Percentiles rank a stretch among this genome's conserved stretches.
Evolutionary conservation across 2,797 vertebrate genomes (phyloP).

Genomic region (Nasua narica): DNA sequence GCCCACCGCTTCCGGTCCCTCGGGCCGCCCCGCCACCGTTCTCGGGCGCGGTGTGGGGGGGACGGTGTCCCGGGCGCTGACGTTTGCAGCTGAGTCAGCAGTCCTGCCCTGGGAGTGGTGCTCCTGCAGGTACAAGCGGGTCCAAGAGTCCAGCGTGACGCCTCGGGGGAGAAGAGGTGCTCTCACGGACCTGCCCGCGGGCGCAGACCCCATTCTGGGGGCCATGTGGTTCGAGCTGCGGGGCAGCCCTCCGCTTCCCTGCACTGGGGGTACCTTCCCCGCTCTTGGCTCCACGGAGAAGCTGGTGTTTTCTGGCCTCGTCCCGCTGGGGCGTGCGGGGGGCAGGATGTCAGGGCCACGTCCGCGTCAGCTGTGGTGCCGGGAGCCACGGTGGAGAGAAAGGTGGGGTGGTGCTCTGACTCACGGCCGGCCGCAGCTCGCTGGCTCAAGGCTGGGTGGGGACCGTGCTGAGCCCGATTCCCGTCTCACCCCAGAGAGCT

Average conservation of each 20-base stretch:
- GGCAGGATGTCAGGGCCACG: not conserved
- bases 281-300: not conserved
- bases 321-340: constrained; percentile 35
- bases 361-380: not conserved
- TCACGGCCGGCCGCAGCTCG: not conserved
- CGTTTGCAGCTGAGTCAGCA: constrained; percentile 24
- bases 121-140: not conserved
- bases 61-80: not conserved
- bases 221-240: not conserved
- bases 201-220: not conserved
- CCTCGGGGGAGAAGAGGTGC: not conserved
- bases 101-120: not conserved
- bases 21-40: not conserved
- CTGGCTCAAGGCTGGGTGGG: not conserved
- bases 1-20: not conserved
- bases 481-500: not conserved
- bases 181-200: not conserved
- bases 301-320: not conserved
- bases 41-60: not conserved
- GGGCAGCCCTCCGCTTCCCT: accelerated
- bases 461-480: not conserved
- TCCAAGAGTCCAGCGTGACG: constrained; percentile 6
- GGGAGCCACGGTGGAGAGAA: not conserved
- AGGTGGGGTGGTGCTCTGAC: constrained; percentile 54
- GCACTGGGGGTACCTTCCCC: not conserved